Evolutionary conservation across 2,113 vertebrate genomes (phyloP).

Genomic region (Rhynchopsitta pachyrhyncha): DNA sequence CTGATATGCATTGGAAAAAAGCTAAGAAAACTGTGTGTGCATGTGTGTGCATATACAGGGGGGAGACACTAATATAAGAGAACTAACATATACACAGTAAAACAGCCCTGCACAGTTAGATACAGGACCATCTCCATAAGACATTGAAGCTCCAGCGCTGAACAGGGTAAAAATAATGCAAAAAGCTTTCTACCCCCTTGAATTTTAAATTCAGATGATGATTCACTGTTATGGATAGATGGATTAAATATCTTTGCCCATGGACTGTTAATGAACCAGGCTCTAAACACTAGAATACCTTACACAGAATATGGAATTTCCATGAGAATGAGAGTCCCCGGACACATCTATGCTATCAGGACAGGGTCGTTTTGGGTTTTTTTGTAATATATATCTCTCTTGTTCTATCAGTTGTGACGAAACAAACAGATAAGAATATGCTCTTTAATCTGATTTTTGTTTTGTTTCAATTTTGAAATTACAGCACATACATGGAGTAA

Average conservation of each 20-base stretch:
- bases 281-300: slow-evolving; percentile 9
- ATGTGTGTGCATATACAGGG: accelerated
- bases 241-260: slow-evolving; percentile 40
- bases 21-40: not conserved
- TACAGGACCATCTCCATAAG: not conserved
- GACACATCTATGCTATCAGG: not conserved
- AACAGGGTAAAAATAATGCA: slow-evolving; percentile 44
- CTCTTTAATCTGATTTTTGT: not conserved
- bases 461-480: slow-evolving; percentile 1
- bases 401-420: not conserved
- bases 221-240: slow-evolving; percentile 39
- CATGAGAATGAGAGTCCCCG: not conserved
- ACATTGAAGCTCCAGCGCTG: not conserved
- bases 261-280: slow-evolving; percentile 33
- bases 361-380: not conserved
- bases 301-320: not conserved
- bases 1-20: slow-evolving; percentile 47
- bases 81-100: not conserved
- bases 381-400: not conserved
- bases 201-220: slow-evolving; percentile 56
- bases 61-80: not conserved
- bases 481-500: not conserved
- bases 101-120: not conserved
- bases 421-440: not conserved
- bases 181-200: slow-evolving; percentile 8